Conservation (phyloP, 2,888 invertebrate species). For the Apotomis betuletana region DNA sequence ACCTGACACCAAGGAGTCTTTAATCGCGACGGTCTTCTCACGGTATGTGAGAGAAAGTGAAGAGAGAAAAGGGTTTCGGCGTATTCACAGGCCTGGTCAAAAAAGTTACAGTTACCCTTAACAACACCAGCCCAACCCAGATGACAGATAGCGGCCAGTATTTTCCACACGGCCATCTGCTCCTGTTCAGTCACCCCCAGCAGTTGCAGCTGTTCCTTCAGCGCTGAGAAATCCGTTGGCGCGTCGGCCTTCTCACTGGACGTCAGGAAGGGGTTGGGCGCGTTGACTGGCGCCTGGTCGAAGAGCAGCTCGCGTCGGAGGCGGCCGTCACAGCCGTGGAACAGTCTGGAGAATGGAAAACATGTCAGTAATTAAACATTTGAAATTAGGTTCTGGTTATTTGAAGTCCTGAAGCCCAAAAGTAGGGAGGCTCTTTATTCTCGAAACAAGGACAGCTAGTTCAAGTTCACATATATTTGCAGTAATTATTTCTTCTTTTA, state of each 20-base stretch:
- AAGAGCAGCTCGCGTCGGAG: slow-evolving; percentile 92
- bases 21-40: too few relatives aligned
- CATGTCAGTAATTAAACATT: too few relatives aligned
- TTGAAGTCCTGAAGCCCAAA: too few relatives aligned
- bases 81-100: too few relatives aligned
- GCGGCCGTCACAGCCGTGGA: slow-evolving; percentile 92
- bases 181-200: slow-evolving; percentile 91
- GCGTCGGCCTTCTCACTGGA: slow-evolving; percentile 92
- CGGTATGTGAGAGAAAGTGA: too few relatives aligned
- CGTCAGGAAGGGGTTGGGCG: slow-evolving; percentile 89
- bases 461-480: too few relatives aligned
- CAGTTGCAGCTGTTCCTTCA: slow-evolving; percentile 89
- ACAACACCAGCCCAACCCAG: slow-evolving; percentile 93
- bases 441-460: too few relatives aligned
- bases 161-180: slow-evolving; percentile 92
- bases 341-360: slow-evolving; percentile 80
- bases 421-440: too few relatives aligned
- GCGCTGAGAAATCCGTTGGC: slow-evolving; percentile 90
- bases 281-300: slow-evolving; percentile 84
- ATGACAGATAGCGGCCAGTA: slow-evolving; percentile 97
- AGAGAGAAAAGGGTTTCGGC: too few relatives aligned
- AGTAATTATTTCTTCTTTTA: too few relatives aligned
- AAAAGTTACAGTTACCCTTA: slow-evolving; percentile 80
- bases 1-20: too few relatives aligned
- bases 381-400: too few relatives aligned